Evolutionary conservation across 2,113 vertebrate genomes (phyloP), one percentile per base, ranked within the genome.

Genomic region (Gavia stellata): DNA sequence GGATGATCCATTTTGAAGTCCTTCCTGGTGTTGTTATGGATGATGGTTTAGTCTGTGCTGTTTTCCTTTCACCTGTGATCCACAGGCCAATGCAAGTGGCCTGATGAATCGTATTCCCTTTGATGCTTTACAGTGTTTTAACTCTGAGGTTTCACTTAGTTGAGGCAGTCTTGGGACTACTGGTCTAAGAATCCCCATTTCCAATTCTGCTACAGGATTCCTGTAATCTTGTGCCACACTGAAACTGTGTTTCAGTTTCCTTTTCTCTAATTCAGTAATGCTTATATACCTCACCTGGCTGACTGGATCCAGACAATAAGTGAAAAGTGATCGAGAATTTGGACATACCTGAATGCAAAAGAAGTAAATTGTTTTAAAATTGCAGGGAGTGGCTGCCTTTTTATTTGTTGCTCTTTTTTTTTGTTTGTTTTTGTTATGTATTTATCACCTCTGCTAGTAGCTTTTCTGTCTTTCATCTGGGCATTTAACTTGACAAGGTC

Each of bases 1-100:
- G 87, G 44, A 86, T 52, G 74, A 92, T 80, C 88, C 45, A 79
- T 89, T 95, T 91, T 85, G 58, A 89, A 95, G 77, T 77, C 72
- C 75, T 80, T 73, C 65, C n/a, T 81, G 56, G 33, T 91, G 87
- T 26, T 75, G 67, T 75, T 90, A 70, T 13, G 28, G 67, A n/a
- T 59, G 61, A 66, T 40, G 66, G 45, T 82, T 91, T 90, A 73
- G 61, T 85, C 40, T 85, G 40, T 87, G 65, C 78, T 82, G 56
- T 92, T 88, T 95, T 93, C 66, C 84, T 81, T 85, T 42, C 56
- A 72, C 31, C 25, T 88, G 53, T 34, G 18, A 85, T 91, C 85
- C 70, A 80, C 33, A 93, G 87, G 53, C 81, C 62, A 75, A 45
- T 45, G 36, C 38, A 82, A 77, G 49, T 62, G 67, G 81, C 74